Evolutionary conservation across 64 coral and sea anemone species (phyloP).

Genomic region (Porites australiensis): DNA sequence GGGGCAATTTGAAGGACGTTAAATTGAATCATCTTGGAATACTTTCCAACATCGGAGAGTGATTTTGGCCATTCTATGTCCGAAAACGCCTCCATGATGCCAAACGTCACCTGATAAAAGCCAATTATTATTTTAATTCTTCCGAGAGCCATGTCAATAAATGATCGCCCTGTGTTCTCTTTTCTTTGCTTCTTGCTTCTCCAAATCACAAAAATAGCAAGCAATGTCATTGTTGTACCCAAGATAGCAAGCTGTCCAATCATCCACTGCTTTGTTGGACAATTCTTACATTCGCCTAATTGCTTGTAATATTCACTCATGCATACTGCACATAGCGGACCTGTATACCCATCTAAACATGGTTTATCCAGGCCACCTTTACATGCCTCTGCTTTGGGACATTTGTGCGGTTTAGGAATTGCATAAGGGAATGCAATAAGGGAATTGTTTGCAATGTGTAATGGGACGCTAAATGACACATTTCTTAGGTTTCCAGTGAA

Average conservation of each 20-base stretch:
- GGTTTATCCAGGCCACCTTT: not conserved
- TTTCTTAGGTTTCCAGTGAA: not conserved
- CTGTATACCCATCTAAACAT: not conserved
- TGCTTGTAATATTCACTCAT: not conserved
- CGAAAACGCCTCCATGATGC: slow-evolving; percentile 32
- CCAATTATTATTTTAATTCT: not conserved
- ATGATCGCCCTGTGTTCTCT: not conserved
- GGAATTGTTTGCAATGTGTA: not conserved
- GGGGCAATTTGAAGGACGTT: slow-evolving; percentile 51
- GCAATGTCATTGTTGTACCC: not conserved
- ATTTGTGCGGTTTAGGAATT: not conserved
- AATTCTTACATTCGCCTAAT: not conserved
- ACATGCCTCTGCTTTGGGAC: not conserved
- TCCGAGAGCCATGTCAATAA: not conserved
- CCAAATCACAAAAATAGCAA: not conserved
- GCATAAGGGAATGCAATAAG: not conserved
- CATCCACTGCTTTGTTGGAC: slow-evolving; percentile 26
- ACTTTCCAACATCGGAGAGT: not conserved
- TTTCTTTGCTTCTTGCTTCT: not conserved
- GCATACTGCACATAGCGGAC: slow-evolving; percentile 16
- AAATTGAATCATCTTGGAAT: slow-evolving; percentile 39
- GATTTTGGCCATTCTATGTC: slow-evolving; percentile 42
- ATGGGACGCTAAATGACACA: no score
- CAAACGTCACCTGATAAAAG: not conserved
- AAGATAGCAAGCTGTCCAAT: slow-evolving; percentile 11